phyloP scores from a whole-genome alignment of 2,888 invertebrate genomes.

The Pseudococcus longispinus region DNA sequence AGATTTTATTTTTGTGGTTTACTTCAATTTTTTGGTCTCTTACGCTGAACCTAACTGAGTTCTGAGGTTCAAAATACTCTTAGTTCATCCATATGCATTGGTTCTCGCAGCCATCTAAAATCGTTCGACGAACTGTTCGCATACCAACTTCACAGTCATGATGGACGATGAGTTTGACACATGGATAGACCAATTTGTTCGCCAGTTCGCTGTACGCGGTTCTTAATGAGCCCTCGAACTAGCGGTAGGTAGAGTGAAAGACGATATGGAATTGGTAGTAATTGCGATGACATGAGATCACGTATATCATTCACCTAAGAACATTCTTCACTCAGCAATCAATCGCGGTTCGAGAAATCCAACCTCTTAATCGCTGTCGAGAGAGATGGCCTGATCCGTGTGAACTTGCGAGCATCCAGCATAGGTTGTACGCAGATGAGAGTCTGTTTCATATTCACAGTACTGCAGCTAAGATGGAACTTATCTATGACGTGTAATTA shows the following conservation, averaged over 20 bases:
- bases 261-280: conserved; percentile 24
- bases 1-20: no score
- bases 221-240: not conserved
- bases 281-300: conserved; percentile 28
- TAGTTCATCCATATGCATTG: not conserved
- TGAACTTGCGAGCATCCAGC: not conserved
- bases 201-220: not conserved
- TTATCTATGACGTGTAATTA: conserved; percentile 39
- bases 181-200: conserved; percentile 9
- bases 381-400: not conserved
- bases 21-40: no score
- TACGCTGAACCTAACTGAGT: no score
- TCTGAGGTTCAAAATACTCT: not conserved
- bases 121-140: not conserved
- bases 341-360: conserved; percentile 13
- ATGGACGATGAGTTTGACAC: conserved; percentile 9
- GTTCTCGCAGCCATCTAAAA: not conserved
- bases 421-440: not conserved
- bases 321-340: conserved; percentile 41
- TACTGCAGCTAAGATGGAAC: not conserved
- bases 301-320: conserved; percentile 32
- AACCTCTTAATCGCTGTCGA: conserved; percentile 28
- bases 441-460: conserved; percentile 39
- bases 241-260: not conserved
- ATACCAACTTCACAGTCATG: not conserved